phyloP scores from a whole-genome alignment of 2,113 vertebrate species.

The Erpornis zantholeuca region DNA sequence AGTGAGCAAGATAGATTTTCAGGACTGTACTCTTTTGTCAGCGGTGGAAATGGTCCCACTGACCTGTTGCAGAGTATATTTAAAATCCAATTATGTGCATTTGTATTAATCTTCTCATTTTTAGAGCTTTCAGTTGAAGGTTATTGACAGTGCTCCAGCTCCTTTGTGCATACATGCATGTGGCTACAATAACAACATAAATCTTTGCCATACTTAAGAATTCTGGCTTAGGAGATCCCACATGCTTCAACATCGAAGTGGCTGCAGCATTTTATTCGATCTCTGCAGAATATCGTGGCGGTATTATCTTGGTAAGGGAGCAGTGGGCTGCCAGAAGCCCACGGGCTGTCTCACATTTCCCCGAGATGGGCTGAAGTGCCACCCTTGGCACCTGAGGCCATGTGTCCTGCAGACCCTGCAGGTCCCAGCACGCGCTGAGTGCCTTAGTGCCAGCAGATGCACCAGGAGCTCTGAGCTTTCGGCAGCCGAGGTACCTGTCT shows the following conservation, averaged over 20 bases:
- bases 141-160: not conserved
- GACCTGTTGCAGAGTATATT: not conserved
- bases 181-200: not conserved
- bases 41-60: not conserved
- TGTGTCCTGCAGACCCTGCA: not conserved
- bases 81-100: not conserved
- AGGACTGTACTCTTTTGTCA: not conserved
- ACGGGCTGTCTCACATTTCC: not conserved
- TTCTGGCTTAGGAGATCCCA: not conserved
- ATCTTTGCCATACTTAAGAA: not conserved
- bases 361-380: not conserved
- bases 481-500: not conserved
- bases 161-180: not conserved
- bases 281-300: not conserved
- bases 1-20: not conserved
- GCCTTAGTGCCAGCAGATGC: not conserved
- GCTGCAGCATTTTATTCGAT: not conserved
- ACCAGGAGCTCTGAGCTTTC: not conserved
- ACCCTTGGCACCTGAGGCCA: slow-evolving; percentile 12
- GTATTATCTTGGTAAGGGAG: not conserved
- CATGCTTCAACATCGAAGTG: not conserved
- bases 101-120: not conserved
- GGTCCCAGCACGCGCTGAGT: not conserved
- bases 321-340: slow-evolving; percentile 25
- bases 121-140: not conserved